Conservation (phyloP, 2,888 invertebrate genomes). For the Drosophila recens region DNA sequence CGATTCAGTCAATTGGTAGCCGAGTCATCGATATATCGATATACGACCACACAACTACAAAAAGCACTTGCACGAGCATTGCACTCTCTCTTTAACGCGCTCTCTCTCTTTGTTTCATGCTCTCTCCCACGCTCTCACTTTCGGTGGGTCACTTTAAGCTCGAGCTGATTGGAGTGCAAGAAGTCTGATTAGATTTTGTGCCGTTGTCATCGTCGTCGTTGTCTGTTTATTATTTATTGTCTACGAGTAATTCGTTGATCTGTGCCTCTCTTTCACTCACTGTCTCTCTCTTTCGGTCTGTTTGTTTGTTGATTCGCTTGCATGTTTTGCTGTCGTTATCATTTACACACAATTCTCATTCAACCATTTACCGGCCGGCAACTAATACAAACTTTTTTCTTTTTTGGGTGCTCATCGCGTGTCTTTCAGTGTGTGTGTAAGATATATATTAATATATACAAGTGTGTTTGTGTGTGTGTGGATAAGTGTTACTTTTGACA, state of each 20-base stretch:
- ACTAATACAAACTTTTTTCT: constrained; percentile 34
- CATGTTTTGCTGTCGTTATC: constrained; percentile 74
- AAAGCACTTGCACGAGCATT: constrained; percentile 27
- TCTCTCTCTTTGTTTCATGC: background rate
- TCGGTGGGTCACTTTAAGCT: constrained; percentile 27
- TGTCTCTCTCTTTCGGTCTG: constrained; percentile 14
- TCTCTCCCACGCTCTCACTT: constrained; percentile 14
- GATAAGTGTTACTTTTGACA: constrained; percentile 72
- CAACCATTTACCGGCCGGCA: constrained; percentile 72
- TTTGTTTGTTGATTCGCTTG: constrained; percentile 53
- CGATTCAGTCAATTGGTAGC: constrained; percentile 73
- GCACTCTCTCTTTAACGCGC: constrained; percentile 35
- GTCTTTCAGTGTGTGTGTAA: constrained; percentile 2
- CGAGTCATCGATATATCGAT: constrained; percentile 46
- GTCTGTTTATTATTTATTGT: constrained; percentile 69
- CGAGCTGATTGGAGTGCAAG: constrained; percentile 21
- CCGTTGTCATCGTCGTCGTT: constrained; percentile 47
- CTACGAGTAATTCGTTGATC: constrained; percentile 33
- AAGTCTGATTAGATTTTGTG: constrained; percentile 62
- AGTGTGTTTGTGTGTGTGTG: constrained; percentile 21
- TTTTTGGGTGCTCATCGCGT: constrained; percentile 54
- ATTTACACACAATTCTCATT: constrained; percentile 55
- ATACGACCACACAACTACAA: background rate
- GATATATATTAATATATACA: background rate
- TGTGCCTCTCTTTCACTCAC: constrained; percentile 3